phyloP scores from a whole-genome alignment of 2,797 vertebrate species.

The Mycteria americana region DNA sequence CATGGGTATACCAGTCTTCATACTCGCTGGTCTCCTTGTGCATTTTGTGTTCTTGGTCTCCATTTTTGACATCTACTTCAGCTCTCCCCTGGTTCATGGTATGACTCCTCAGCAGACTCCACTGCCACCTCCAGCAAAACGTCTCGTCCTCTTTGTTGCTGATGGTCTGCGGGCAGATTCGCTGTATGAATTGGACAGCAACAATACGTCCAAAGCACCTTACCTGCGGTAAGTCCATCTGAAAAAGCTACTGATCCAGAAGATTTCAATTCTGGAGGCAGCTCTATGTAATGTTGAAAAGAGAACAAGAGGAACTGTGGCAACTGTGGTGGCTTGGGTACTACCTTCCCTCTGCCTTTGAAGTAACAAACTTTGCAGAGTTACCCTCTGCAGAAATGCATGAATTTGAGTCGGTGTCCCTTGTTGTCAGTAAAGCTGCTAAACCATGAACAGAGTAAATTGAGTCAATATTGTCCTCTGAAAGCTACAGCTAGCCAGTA shows the following conservation, averaged over 20 bases:
- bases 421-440: background rate
- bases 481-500: background rate
- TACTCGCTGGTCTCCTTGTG: constrained; percentile 85
- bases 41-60: constrained; percentile 93
- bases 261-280: background rate
- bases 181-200: constrained; percentile 78
- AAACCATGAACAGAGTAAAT: background rate
- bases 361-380: background rate
- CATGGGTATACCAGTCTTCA: constrained; percentile 83
- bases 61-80: constrained; percentile 99
- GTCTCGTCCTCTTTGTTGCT: constrained; percentile 89
- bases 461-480: background rate
- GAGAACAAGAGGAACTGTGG: background rate
- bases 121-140: constrained; percentile 84
- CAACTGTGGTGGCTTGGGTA: background rate
- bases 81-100: constrained; percentile 93
- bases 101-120: constrained; percentile 87
- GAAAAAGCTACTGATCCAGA: background rate
- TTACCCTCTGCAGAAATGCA: background rate
- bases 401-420: background rate
- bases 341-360: background rate
- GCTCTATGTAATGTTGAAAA: background rate
- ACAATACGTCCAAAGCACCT: constrained; percentile 77
- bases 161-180: constrained; percentile 93
- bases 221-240: constrained; percentile 83